phyloP scores from a whole-genome alignment of 2,888 invertebrate genomes.

The Eupsilia transversa region DNA sequence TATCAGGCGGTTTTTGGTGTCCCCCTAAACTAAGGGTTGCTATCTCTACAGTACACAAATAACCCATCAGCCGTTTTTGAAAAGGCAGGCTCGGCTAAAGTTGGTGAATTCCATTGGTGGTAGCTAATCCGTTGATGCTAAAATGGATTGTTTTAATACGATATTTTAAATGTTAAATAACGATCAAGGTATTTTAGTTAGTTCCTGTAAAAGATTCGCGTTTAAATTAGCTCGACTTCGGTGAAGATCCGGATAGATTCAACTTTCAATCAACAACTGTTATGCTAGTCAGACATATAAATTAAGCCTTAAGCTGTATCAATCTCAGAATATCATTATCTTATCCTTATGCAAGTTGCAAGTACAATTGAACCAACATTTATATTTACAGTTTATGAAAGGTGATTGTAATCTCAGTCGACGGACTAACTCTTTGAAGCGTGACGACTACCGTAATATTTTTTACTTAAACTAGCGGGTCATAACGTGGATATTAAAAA shows the following conservation, averaged over 20 bases:
- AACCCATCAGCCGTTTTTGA: not conserved
- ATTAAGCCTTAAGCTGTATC: conserved; percentile 12
- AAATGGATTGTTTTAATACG: not conserved
- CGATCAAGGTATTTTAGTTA: not conserved
- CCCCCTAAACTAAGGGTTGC: not conserved
- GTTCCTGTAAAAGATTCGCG: not conserved
- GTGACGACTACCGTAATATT: conserved; percentile 74
- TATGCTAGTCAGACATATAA: not conserved
- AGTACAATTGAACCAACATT: conserved; percentile 54
- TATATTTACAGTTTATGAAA: conserved; percentile 68
- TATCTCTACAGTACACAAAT: not conserved
- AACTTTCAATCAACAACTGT: conserved; percentile 1
- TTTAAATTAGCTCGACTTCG: not conserved
- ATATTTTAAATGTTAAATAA: not conserved
- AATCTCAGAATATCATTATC: conserved; percentile 32
- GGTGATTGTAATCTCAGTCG: conserved; percentile 74
- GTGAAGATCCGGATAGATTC: conserved; percentile 11
- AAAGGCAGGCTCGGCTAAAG: not conserved
- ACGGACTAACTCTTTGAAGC: conserved; percentile 72
- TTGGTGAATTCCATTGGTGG: too few species aligned
- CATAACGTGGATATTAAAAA: conserved; percentile 66
- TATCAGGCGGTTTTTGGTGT: conserved; percentile 5
- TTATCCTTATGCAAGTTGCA: conserved; percentile 35
- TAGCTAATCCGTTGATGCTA: not conserved
- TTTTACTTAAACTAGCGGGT: conserved; percentile 69